A percentile compares a stretch with the other conserved stretches of the same genome.
Conservation (phyloP, 2,888 invertebrate species). For the Osedax fenrisi region DNA sequence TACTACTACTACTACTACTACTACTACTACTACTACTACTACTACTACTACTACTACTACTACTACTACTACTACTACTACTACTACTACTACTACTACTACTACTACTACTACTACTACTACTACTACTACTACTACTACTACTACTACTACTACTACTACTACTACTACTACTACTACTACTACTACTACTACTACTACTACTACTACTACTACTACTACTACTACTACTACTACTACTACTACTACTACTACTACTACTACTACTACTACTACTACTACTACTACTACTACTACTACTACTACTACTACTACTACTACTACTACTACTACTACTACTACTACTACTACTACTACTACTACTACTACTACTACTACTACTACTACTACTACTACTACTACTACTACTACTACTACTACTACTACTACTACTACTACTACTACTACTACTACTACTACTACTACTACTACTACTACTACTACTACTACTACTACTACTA, state of each 20-base stretch:
- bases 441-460: slow-evolving; percentile 10
- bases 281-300: slow-evolving; percentile 4
- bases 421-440: slow-evolving; percentile 10
- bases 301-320: slow-evolving; percentile 7
- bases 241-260: slow-evolving; percentile 10
- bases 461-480: slow-evolving; percentile 10
- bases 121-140: too few relatives aligned
- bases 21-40: slow-evolving; percentile 1
- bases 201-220: slow-evolving; percentile 4
- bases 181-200: background rate
- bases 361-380: slow-evolving; percentile 6
- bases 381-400: slow-evolving; percentile 10
- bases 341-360: slow-evolving; percentile 4
- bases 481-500: slow-evolving; percentile 4
- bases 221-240: slow-evolving; percentile 4
- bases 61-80: slow-evolving; percentile 10
- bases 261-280: slow-evolving; percentile 7
- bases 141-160: too few relatives aligned
- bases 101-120: too few relatives aligned
- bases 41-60: slow-evolving; percentile 7
- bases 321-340: slow-evolving; percentile 4
- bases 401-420: slow-evolving; percentile 4
- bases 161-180: background rate
- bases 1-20: background rate
- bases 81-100: slow-evolving; percentile 10